Evolutionary conservation across 2,797 vertebrate genomes (phyloP).

Genomic region (Liasis olivaceus): DNA sequence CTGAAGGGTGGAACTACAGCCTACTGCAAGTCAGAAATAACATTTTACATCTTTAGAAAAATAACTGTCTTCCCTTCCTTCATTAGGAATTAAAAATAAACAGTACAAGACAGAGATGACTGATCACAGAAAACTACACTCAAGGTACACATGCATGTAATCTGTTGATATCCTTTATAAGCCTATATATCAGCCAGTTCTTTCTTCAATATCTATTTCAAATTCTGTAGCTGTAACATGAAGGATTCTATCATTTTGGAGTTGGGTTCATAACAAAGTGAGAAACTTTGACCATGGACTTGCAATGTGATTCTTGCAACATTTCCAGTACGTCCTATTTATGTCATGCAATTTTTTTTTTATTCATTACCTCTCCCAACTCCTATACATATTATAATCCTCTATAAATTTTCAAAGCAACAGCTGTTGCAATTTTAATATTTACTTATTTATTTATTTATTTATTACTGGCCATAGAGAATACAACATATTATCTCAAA

Average conservation of each 20-base stretch:
- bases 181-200: neutral
- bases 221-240: neutral
- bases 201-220: neutral
- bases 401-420: neutral
- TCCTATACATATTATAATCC: neutral
- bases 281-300: neutral
- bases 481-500: neutral
- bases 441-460: neutral
- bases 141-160: neutral
- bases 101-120: neutral
- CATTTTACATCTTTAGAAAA: neutral
- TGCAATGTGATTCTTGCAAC: neutral
- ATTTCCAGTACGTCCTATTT: neutral
- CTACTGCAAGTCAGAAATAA: neutral
- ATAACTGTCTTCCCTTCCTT: neutral
- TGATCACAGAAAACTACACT: neutral
- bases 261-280: neutral
- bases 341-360: neutral
- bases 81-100: neutral
- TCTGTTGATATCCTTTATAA: neutral
- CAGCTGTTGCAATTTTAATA: neutral
- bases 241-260: neutral
- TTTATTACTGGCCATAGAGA: neutral
- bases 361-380: neutral
- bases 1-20: neutral